Base-by-base conservation (phyloP, 2,113 vertebrate species). In the Microcebus griseorufus region DNA sequence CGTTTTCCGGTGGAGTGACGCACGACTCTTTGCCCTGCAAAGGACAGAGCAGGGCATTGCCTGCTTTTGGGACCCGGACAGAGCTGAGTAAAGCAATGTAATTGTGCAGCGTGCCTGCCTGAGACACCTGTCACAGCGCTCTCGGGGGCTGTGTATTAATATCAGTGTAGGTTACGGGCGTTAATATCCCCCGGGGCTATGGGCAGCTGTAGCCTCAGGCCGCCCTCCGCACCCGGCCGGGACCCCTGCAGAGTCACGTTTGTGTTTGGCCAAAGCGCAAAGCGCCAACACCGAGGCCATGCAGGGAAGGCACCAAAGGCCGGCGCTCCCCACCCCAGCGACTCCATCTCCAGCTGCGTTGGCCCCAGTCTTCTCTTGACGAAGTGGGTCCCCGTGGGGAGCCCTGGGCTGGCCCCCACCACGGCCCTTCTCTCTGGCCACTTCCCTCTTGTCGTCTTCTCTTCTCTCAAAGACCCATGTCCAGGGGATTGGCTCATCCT, bases 311-410 rank as follows among this genome's bases (percentile, higher is more conserved):
- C 11, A 5, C 12, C 18, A 0, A 3, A 4, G 37, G 14, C 5
- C 8, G 32, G 9, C 2, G 0, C 11, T 23, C 73, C 34, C 27
- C 4, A 25, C 67, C 4, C 11, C 32, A 64, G 9, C 27, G 20
- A 64, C 51, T 73, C n/a, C 0, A 7, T 23, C 39, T 60, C 73
- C 9, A 7, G 8, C 14, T 9, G 1, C 18, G 0, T 4, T 6
- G 32, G 22, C 58, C 65, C 23, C 3, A 4, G 9, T 10, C 2
- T 11, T 12, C 69, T 51, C 4, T 1, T 1, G 17, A 70, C 53
- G 70, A 29, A 32, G 5, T 2, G 23, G 34, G 13, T 64, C 51
- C 3, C 42, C 1, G n/a, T 1, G 32, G 22, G 34, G 70, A 32
- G 14, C 14, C 32, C n/a, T 2, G 3, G 20, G 25, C 22, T 20